Evolutionary conservation across 2,797 vertebrate genomes (phyloP).

Genomic region (Myripristis jacobus): DNA sequence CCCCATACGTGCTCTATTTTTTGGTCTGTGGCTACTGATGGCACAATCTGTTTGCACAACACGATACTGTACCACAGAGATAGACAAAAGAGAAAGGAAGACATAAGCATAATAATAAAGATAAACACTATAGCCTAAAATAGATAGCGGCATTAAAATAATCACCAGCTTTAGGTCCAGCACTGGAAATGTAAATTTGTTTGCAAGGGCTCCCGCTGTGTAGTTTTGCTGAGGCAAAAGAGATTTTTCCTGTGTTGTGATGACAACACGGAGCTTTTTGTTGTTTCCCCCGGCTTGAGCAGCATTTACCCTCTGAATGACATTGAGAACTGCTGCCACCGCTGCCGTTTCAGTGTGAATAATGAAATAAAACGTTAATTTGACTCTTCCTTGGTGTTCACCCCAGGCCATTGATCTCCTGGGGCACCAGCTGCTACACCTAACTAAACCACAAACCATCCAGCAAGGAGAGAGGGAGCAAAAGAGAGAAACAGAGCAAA

Average conservation of each 20-base stretch:
- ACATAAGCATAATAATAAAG: constrained; percentile 38
- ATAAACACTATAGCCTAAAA: constrained; percentile 21
- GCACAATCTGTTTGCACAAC: constrained; percentile 50
- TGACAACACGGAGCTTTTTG: constrained; percentile 22
- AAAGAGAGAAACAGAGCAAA: neutral
- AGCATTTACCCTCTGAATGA: constrained; percentile 68
- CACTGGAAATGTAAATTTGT: constrained; percentile 6
- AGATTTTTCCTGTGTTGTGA: neutral
- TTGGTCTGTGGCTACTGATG: constrained; percentile 30
- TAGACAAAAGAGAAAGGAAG: constrained; percentile 30
- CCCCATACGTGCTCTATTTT: constrained; percentile 45
- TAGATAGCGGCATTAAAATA: constrained; percentile 23
- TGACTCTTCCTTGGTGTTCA: constrained; percentile 65
- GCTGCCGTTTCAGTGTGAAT: constrained; percentile 56
- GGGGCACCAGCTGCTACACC: constrained; percentile 59
- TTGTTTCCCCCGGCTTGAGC: constrained; percentile 32
- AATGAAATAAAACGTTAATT: constrained; percentile 78
- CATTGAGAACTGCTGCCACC: constrained; percentile 66
- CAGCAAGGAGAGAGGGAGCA: constrained; percentile 34
- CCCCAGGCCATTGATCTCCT: constrained; percentile 64
- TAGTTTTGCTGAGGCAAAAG: neutral
- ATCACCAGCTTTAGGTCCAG: constrained; percentile 18
- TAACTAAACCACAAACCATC: constrained; percentile 37
- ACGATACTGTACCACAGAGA: constrained; percentile 38
- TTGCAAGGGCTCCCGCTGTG: neutral